phyloP scores from a whole-genome alignment of 2,888 invertebrate species.

The Aphrophora alni region DNA sequence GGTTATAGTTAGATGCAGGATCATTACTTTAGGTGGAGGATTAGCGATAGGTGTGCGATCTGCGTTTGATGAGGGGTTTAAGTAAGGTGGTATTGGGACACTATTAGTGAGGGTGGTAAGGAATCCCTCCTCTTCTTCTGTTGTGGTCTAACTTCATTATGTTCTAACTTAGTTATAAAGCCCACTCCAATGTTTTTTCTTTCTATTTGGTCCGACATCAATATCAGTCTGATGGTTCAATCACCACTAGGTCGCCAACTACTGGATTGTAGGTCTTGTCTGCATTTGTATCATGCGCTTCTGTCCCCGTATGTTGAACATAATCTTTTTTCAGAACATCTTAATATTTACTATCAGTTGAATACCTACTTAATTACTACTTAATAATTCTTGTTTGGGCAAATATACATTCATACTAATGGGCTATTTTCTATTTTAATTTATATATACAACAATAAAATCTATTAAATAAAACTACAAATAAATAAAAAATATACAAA shows the following conservation, averaged over 20 bases:
- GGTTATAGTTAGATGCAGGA: not conserved
- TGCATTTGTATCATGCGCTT: not conserved
- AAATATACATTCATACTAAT: not conserved
- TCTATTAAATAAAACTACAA: too few relatives aligned
- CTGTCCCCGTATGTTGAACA: not conserved
- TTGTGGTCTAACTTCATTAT: too few relatives aligned
- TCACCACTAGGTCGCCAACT: not conserved
- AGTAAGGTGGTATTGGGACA: too few relatives aligned
- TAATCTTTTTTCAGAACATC: not conserved
- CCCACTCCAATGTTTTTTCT: not conserved
- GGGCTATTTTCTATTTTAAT: not conserved
- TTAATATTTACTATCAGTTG: slow-evolving; percentile 7
- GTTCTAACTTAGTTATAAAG: not conserved
- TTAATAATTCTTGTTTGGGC: not conserved
- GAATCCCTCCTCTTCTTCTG: not conserved
- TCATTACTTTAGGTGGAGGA: not conserved
- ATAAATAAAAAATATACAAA: too few relatives aligned
- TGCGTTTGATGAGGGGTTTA: not conserved
- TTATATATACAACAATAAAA: too few relatives aligned
- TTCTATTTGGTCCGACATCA: not conserved
- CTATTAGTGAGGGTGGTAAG: too few relatives aligned
- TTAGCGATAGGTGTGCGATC: not conserved
- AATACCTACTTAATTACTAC: not conserved
- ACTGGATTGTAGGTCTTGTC: not conserved
- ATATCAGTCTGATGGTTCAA: not conserved